These are phyloP conservation scores for Phallusia fumigata DNA, from an alignment of 23 tunicate species.

Conservation along the genomic window DNA sequence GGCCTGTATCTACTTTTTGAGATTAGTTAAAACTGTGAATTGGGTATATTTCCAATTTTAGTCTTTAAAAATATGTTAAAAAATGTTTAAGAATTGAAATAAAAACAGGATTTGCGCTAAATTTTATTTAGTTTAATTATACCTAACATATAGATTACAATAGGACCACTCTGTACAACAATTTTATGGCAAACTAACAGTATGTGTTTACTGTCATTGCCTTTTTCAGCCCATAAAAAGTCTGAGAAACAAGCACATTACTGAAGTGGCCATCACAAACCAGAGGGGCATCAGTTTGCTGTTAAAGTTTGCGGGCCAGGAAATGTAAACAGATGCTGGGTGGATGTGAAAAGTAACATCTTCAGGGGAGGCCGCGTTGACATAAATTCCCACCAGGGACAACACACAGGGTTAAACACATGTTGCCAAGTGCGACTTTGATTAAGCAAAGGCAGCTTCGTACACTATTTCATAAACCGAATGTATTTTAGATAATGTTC, in stretches of 20 bases:
- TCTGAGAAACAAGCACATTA: not conserved
- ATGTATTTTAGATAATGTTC: too few relatives aligned
- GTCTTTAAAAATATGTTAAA: not conserved
- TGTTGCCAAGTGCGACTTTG: too few relatives aligned
- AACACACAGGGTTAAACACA: not conserved
- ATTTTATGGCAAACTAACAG: too few relatives aligned
- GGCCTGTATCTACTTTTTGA: too few relatives aligned
- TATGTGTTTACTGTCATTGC: not conserved
- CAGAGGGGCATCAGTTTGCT: not conserved
- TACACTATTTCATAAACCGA: too few relatives aligned
- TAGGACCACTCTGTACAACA: too few relatives aligned
- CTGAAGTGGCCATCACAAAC: not conserved
- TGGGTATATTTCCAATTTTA: too few relatives aligned
- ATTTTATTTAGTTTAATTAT: not conserved
- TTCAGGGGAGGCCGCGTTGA: not conserved
- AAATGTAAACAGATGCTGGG: conserved; percentile 5
- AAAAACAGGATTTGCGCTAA: not conserved
- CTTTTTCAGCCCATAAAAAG: not conserved
- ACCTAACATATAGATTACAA: not conserved
- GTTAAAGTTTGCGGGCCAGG: not conserved
- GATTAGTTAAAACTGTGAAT: too few relatives aligned
- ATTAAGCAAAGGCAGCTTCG: too few relatives aligned
- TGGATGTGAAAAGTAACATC: conserved; percentile 8
- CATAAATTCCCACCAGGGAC: not conserved
- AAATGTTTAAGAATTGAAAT: not conserved